Base-by-base conservation (phyloP, 2,888 invertebrate genomes). In the Nymphalis polychloros region DNA sequence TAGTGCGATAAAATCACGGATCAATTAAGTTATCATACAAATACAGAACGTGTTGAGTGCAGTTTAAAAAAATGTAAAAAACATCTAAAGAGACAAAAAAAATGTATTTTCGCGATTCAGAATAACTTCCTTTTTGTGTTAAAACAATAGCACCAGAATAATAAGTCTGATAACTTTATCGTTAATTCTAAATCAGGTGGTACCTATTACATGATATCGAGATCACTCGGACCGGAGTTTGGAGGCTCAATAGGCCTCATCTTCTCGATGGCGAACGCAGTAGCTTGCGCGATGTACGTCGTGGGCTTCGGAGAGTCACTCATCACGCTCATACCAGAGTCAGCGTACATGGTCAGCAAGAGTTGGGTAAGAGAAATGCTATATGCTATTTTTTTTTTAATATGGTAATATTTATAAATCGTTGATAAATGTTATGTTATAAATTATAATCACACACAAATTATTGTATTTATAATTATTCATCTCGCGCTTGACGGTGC, bases 191-290 rank as follows among this genome's bases (percentile, higher is more conserved):
- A 13, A 20, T 55, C 82, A 97, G 99, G 99, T 78, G 99, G 99
- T 62, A 98, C 99, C 0, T 99, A 99, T 87, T 99, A 98, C 89
- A 97, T 99, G 98, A 99, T 99, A 93, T 98, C 98, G 4, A 94
- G 99, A 71, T 98, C 98, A 19, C 90, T 99, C 76, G 99, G 99
- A 0, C 99, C 99, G 0, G 99, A 99, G 92, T 99, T 98, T 83
- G 99, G 99, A 1, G 97, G 97, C 3, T 96, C 98, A 2, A 99
- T 99, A 76, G 99, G 99, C 0, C 90, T 99, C 41, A 98, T 99
- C 78, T 99, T 99, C 91, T 97, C 98, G 0, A 92, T 99, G 84
- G 99, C 99, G 1, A 99, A 99, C 87, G 98, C 98, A 0, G 98
- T 99, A 2, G 98, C 98, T 0, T 97, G 97, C 80, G 97, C 98